phyloP scores from a whole-genome alignment of 2,888 invertebrate genomes.

The Agrochola lychnidis region DNA sequence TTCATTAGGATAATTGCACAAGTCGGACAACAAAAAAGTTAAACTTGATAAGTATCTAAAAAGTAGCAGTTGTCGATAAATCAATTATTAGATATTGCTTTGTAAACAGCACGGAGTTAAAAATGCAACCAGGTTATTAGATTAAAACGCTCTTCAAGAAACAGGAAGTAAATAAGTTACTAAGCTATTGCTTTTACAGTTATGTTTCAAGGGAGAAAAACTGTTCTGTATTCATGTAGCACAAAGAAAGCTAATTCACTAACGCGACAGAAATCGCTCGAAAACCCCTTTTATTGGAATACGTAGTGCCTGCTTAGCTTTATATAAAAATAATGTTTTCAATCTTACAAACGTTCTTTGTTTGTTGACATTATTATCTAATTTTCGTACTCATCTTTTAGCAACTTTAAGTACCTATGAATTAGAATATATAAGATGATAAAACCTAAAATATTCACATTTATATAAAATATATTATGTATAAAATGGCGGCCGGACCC shows the following conservation, averaged over 20 bases:
- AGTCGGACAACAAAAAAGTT: constrained; percentile 54
- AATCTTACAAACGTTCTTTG: constrained; percentile 31
- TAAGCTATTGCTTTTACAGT: constrained; percentile 27
- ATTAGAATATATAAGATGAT: constrained; percentile 9
- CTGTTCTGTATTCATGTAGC: constrained; percentile 54
- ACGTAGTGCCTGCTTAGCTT: constrained; percentile 53
- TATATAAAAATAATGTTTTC: constrained; percentile 53
- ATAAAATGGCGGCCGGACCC: constrained; percentile 58
- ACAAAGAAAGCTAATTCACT: constrained; percentile 62
- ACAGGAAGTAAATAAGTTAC: constrained; percentile 37
- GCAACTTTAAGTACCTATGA: not conserved
- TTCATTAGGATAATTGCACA: constrained; percentile 73
- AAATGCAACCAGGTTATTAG: constrained; percentile 46
- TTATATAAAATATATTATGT: constrained; percentile 43
- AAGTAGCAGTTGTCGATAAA: constrained; percentile 22
- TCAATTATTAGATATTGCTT: constrained; percentile 38
- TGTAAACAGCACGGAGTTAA: constrained; percentile 16
- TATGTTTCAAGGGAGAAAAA: constrained; percentile 47
- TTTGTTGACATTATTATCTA: not conserved
- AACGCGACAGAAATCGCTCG: constrained; percentile 60
- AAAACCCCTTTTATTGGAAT: constrained; percentile 57
- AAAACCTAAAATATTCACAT: constrained; percentile 53
- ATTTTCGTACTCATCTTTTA: not conserved
- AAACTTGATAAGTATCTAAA: constrained; percentile 39
- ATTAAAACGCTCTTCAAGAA: constrained; percentile 45